Evolutionary conservation across 2,797 vertebrate genomes (phyloP), one percentile per base, ranked within the genome.

Genomic region (Rhinogobio ventralis): DNA sequence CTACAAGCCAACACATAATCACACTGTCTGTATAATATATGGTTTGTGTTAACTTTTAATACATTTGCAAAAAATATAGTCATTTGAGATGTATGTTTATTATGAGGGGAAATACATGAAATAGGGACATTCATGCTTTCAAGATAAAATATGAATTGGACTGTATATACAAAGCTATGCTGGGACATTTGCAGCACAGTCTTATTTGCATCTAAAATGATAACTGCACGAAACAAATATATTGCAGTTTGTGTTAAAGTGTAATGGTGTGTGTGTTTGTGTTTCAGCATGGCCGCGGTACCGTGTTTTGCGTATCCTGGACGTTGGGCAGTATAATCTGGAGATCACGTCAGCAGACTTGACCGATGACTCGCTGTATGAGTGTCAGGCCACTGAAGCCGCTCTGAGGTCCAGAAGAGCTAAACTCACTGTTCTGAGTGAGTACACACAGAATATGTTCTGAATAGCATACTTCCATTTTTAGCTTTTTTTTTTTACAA

Each of bases 311-410:
- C 95, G 96, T 42, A 95, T 96, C 4, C 91, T 96, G 0, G 97
- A 98, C 7, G 94, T 95, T 0, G 97, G 98, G 3, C 97, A 98
- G 90, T 97, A 97, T 94, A 98, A 99, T 94, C 91, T 99, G 95
- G 97, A 99, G 94, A 97, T 99, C 92, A 95, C 92, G 7, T 92
- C 95, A 0, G 95, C 98, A 0, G 96, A 97, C 87, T 95, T 99
- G 53, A 96, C 97, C 0, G 98, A 99, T 25, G 98, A 98, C 67
- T 98, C 97, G 1, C 92, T 95, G 53, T 99, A 97, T 0, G 97
- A 99, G 93, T 98, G 97, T 92, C 98, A 99, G 92, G 98, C 98
- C 87, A 98, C 98, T 0, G 97, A 98, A 92, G 97, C 96, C 0
- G 98, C 98, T 2, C 94, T 99, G 87, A 95, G 98, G 25, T 99